Conservation (phyloP, 2,113 vertebrate species). For the Cheilinus undulatus region DNA sequence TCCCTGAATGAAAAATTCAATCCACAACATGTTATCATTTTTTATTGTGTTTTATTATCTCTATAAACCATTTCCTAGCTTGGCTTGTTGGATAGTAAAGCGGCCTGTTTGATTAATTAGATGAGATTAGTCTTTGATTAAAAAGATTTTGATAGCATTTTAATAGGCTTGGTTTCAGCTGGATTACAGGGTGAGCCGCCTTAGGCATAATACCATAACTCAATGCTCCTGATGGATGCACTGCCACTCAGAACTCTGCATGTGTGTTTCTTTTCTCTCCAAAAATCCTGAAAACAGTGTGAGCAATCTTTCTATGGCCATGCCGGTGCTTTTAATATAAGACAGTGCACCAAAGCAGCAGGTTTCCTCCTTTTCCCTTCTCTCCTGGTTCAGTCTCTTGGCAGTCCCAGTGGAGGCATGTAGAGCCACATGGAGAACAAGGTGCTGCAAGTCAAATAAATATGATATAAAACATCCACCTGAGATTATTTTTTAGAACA, state of each 20-base stretch:
- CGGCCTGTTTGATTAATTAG: constrained; percentile 65
- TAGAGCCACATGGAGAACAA: constrained; percentile 33
- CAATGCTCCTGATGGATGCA: constrained; percentile 45
- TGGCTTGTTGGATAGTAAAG: constrained; percentile 42
- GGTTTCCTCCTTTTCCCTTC: constrained; percentile 1
- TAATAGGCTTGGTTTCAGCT: constrained; percentile 69
- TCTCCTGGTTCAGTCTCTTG: constrained; percentile 71
- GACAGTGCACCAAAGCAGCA: constrained; percentile 25
- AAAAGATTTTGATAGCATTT: constrained; percentile 69
- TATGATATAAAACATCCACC: constrained; percentile 28
- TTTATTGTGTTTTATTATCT: constrained; percentile 48
- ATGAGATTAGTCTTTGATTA: constrained; percentile 76
- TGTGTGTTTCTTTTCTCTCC: constrained; percentile 12
- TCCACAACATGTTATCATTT: constrained; percentile 24
- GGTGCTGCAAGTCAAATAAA: constrained; percentile 44
- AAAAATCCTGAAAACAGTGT: background rate
- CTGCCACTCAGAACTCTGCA: constrained; percentile 53
- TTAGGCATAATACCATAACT: constrained; percentile 54
- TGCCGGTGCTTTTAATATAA: background rate
- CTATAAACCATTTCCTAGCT: constrained; percentile 41
- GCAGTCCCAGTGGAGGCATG: constrained; percentile 44
- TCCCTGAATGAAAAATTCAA: constrained; percentile 41
- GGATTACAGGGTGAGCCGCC: constrained; percentile 67
- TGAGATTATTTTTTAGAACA: constrained; percentile 23
- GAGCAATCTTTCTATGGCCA: constrained; percentile 11